Evolutionary conservation across 1,140 invertebrate genomes (phyloP).

Genomic region (Notospermus geniculatus): DNA sequence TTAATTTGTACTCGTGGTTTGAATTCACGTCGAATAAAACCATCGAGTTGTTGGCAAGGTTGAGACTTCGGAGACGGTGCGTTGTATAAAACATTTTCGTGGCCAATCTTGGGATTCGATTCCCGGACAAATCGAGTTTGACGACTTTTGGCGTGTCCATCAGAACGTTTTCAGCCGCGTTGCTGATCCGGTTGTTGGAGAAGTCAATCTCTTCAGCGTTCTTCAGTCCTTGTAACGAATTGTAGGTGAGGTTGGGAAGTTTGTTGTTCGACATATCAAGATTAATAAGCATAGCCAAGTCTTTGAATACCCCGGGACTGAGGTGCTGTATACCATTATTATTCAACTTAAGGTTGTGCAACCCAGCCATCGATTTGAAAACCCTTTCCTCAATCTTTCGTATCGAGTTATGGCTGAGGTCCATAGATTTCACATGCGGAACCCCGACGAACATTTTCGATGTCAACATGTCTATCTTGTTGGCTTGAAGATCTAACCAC

Average conservation of each 20-base stretch:
- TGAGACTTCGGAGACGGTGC: background rate
- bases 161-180: conserved; percentile 14
- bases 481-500: conserved; percentile 28
- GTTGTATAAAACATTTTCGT: background rate
- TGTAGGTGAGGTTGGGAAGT: conserved; percentile 13
- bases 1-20: conserved; percentile 11
- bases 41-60: background rate
- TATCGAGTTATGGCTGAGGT: conserved; percentile 26
- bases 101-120: conserved; percentile 16
- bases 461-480: conserved; percentile 17
- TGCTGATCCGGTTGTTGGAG: conserved; percentile 15
- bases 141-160: conserved; percentile 15
- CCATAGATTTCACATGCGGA: conserved; percentile 30
- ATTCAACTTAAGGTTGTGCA: conserved; percentile 12
- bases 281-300: conserved; percentile 13
- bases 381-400: conserved; percentile 18
- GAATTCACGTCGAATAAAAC: conserved; percentile 8
- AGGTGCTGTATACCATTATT: background rate
- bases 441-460: conserved; percentile 22
- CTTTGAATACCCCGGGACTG: background rate
- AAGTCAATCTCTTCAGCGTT: conserved; percentile 22
- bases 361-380: conserved; percentile 18
- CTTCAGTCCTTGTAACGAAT: conserved; percentile 21
- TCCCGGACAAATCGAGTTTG: conserved; percentile 18
- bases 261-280: conserved; percentile 23